These are phyloP conservation scores for Aeoliscus strigatus DNA, from an alignment of 2,797 vertebrate species.

Conservation along the genomic window DNA sequence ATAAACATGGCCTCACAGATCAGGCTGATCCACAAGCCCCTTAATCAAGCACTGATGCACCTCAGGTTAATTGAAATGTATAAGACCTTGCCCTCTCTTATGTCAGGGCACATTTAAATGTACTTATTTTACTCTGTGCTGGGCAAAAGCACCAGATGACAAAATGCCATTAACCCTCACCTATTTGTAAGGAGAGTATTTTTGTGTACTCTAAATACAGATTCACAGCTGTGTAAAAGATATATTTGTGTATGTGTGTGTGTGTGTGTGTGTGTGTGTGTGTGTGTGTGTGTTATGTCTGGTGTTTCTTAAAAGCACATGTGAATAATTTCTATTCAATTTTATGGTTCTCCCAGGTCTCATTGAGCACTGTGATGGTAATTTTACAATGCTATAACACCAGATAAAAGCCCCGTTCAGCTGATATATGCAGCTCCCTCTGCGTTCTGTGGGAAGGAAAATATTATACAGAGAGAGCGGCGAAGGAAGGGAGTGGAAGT, in stretches of 20 bases:
- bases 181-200: slow-evolving; percentile 52
- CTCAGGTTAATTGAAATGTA: slow-evolving; percentile 58
- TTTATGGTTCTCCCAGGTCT: slow-evolving; percentile 52
- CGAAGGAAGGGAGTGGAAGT: slow-evolving; percentile 50
- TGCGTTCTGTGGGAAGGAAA: slow-evolving; percentile 37
- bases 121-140: slow-evolving; percentile 23
- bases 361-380: slow-evolving; percentile 34
- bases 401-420: slow-evolving; percentile 56
- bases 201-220: slow-evolving; percentile 55
- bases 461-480: slow-evolving; percentile 45
- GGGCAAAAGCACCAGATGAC: slow-evolving; percentile 41
- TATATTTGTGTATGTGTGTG: not conserved
- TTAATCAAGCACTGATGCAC: slow-evolving; percentile 42
- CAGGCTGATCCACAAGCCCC: slow-evolving; percentile 25
- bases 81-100: slow-evolving; percentile 35
- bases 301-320: slow-evolving; percentile 26
- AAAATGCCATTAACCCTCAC: slow-evolving; percentile 37
- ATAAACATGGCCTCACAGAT: slow-evolving; percentile 45
- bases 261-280: slow-evolving; percentile 2
- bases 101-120: slow-evolving; percentile 33
- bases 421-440: slow-evolving; percentile 58
- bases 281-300: slow-evolving; percentile 13
- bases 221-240: slow-evolving; percentile 45
- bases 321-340: slow-evolving; percentile 46
- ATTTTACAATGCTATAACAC: slow-evolving; percentile 46